Evolutionary conservation across 2,888 invertebrate species (phyloP).

Genomic region (Scaptomyza flava): DNA sequence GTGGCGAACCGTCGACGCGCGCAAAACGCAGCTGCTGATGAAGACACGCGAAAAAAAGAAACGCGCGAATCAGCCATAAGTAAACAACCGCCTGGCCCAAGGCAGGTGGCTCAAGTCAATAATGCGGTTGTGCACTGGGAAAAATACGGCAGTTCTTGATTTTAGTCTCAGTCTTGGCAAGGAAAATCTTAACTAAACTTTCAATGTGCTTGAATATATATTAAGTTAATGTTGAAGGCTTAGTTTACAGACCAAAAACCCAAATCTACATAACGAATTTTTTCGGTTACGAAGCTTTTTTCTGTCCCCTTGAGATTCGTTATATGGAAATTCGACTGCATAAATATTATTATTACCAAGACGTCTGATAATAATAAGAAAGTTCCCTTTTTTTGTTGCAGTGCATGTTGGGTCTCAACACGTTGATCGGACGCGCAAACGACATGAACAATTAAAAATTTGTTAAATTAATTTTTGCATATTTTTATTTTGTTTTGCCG

Average conservation of each 20-base stretch:
- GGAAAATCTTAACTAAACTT: no score
- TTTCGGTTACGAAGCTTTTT: no score
- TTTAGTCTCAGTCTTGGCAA: no score
- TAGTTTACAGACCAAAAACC: no score
- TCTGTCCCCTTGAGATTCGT: no score
- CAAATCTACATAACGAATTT: no score
- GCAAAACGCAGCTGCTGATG: slow-evolving; percentile 54
- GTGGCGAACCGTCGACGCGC: slow-evolving; percentile 43
- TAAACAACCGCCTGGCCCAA: slow-evolving; percentile 60
- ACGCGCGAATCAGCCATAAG: slow-evolving; percentile 52
- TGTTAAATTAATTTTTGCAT: slow-evolving; percentile 65
- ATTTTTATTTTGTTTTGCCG: slow-evolving; percentile 30
- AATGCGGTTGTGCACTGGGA: slow-evolving; percentile 33
- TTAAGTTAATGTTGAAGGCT: no score
- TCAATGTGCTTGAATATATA: no score
- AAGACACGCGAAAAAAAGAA: slow-evolving; percentile 58
- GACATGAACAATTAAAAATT: slow-evolving; percentile 63
- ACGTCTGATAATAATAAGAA: no score
- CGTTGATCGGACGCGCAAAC: slow-evolving; percentile 78
- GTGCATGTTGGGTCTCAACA: slow-evolving; percentile 45
- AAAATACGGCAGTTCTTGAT: slow-evolving; percentile 15
- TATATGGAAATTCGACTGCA: no score
- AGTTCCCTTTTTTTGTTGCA: slow-evolving; percentile 13
- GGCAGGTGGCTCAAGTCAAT: slow-evolving; percentile 41
- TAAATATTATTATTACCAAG: no score